phyloP scores from a whole-genome alignment of 2,113 vertebrate genomes.

The Ptychochromis oligacanthus region DNA sequence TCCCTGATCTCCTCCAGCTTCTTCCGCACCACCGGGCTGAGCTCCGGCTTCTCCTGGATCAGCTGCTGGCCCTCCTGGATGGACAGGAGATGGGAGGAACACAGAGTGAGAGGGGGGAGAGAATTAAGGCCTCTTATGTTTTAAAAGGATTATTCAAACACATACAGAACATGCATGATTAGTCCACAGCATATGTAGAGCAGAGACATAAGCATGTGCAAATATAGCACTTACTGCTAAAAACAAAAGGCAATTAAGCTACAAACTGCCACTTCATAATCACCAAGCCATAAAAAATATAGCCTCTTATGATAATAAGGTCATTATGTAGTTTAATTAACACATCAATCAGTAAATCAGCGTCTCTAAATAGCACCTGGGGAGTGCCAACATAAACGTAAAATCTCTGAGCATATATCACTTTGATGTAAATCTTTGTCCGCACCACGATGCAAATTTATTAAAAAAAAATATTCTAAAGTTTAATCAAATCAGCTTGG shows the following conservation, averaged over 20 bases:
- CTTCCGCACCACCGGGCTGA: slow-evolving; percentile 83
- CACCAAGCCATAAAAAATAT: background rate
- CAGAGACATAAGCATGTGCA: background rate
- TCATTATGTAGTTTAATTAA: background rate
- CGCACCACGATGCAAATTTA: background rate
- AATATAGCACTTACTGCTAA: background rate
- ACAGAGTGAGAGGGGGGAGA: background rate
- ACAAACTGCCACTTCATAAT: background rate
- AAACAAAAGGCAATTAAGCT: background rate
- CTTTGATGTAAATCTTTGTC: background rate
- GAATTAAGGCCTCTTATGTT: background rate
- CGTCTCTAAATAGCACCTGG: background rate
- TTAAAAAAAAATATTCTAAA: background rate
- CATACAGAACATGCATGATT: background rate
- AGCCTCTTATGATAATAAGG: background rate
- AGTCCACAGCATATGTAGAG: background rate
- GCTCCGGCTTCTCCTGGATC: slow-evolving; percentile 90
- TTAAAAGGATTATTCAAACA: background rate
- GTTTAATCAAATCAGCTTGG: background rate
- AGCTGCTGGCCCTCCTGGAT: slow-evolving; percentile 89
- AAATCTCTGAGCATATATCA: background rate
- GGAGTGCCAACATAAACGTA: background rate
- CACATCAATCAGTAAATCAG: background rate
- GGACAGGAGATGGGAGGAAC: background rate
- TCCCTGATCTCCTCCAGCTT: slow-evolving; percentile 90